Evolutionary conservation across 2,797 vertebrate genomes (phyloP).

Genomic region (Apogon hyalosoma): DNA sequence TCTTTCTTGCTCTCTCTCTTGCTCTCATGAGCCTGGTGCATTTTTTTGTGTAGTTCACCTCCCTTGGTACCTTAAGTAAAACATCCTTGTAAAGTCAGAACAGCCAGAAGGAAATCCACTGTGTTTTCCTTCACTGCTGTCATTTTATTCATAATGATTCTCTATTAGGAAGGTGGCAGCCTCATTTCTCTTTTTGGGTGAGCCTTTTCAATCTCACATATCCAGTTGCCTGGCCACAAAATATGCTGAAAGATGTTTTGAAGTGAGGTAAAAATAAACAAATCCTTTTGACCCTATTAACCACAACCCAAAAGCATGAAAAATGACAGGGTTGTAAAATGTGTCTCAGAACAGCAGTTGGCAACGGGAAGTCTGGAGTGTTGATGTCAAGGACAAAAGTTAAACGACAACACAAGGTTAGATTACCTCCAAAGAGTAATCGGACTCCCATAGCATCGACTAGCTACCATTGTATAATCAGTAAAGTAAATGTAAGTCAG

Average conservation of each 20-base stretch:
- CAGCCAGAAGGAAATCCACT: slow-evolving; percentile 67
- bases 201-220: slow-evolving; percentile 68
- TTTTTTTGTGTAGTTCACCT: slow-evolving; percentile 71
- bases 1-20: slow-evolving; percentile 31
- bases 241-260: slow-evolving; percentile 64
- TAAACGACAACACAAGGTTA: slow-evolving; percentile 46
- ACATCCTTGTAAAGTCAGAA: slow-evolving; percentile 72
- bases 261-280: slow-evolving; percentile 51
- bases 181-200: slow-evolving; percentile 50
- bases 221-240: slow-evolving; percentile 39
- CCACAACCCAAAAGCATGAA: slow-evolving; percentile 39
- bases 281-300: slow-evolving; percentile 50
- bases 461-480: slow-evolving; percentile 14
- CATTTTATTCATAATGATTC: slow-evolving; percentile 61
- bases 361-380: slow-evolving; percentile 25
- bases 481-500: not conserved
- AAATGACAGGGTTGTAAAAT: slow-evolving; percentile 55
- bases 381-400: slow-evolving; percentile 51
- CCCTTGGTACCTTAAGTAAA: slow-evolving; percentile 69
- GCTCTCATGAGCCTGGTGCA: slow-evolving; percentile 42
- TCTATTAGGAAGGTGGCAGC: slow-evolving; percentile 45
- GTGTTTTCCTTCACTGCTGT: slow-evolving; percentile 70
- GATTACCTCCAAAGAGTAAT: slow-evolving; percentile 34
- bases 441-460: slow-evolving; percentile 1
- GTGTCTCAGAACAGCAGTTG: slow-evolving; percentile 23